Base-by-base conservation (phyloP, 92 coral and sea anemone genomes). In the Porites rus region DNA sequence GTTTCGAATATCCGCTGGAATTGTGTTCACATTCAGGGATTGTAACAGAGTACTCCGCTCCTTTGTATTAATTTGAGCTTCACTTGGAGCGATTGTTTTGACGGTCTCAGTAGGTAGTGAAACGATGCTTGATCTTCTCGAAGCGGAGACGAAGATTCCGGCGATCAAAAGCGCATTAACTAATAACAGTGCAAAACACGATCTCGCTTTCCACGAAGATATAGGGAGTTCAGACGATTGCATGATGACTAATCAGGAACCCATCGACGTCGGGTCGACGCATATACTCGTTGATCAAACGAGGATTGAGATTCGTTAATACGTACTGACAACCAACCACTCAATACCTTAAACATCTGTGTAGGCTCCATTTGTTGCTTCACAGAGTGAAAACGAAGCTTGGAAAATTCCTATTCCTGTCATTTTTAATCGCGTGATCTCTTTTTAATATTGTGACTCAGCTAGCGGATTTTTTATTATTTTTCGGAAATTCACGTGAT, bases 131-230 rank as follows among this genome's bases (percentile, higher is more conserved):
- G 61, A 56, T 56, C 63, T 67, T 74, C 79, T 51, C 24, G 76
- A 18, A 10, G 94, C 86, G 16, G 91, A 69, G 53, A 88, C 74
- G 24, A 73, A 71, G 16, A 91, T 90, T 19, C 94, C 94, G n/a
- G 64, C 13, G 10, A 91, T 87, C 1, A 91, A 63, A 72, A 88
- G 31, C 6, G 58, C 21, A 69, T 91, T 91, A 38, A 91, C 79
- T 16, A 74, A 25, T 14, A 73, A 38, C 63, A 91, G 73, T 14
- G 78, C 79, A 25, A 91, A 84, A 60, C 91, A 91, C 22, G 51
- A 73, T 61, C 80, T 73, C 8, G 64, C 83, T 52, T 82, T 88
- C 56, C 50, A 58, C 24, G 38, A 51, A 16, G 58, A 31, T n/a
- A 61, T 12, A 22, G 38, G 8, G 70, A 52, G 22, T n/a, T 16